Evolutionary conservation across 53 echinoderm and acorn worm species (phyloP).

Genomic region (Echinometra lucunter): DNA sequence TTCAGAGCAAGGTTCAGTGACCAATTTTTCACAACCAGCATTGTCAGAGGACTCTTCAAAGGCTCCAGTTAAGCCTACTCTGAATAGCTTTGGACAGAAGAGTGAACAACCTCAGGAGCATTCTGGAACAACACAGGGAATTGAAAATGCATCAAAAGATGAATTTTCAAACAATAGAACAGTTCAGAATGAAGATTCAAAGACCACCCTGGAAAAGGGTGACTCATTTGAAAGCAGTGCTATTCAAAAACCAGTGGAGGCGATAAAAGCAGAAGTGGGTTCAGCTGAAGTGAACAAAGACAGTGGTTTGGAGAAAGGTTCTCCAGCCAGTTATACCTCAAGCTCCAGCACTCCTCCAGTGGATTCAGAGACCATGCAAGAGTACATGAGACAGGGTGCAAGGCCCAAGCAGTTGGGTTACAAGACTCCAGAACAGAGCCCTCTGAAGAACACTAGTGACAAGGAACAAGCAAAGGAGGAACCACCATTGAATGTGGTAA

Average conservation of each 20-base stretch:
- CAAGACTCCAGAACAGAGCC: slow-evolving; percentile 75
- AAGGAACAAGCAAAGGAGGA: slow-evolving; percentile 49
- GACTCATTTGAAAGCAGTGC: slow-evolving; percentile 18
- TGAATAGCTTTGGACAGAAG: background rate
- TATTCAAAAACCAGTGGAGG: background rate
- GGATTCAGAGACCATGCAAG: slow-evolving; percentile 86
- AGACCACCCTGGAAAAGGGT: background rate
- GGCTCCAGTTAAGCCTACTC: background rate
- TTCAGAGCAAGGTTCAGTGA: background rate
- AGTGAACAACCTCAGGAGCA: background rate
- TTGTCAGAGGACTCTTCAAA: background rate
- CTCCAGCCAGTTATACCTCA: slow-evolving; percentile 27
- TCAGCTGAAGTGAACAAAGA: slow-evolving; percentile 2
- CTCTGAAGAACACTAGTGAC: slow-evolving; percentile 67
- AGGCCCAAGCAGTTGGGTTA: slow-evolving; percentile 81
- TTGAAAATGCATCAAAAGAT: background rate
- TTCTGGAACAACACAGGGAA: background rate
- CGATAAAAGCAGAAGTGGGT: background rate
- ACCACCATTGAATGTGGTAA: background rate
- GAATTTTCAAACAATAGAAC: background rate
- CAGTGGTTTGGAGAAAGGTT: slow-evolving; percentile 30
- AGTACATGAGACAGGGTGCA: slow-evolving; percentile 89
- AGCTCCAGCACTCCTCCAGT: slow-evolving; percentile 56
- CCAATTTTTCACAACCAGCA: slow-evolving; percentile 22
- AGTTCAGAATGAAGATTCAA: background rate